These are phyloP conservation scores for Fabriciana adippe DNA, from an alignment of 2,888 invertebrate genomes.

Conservation along the genomic window DNA sequence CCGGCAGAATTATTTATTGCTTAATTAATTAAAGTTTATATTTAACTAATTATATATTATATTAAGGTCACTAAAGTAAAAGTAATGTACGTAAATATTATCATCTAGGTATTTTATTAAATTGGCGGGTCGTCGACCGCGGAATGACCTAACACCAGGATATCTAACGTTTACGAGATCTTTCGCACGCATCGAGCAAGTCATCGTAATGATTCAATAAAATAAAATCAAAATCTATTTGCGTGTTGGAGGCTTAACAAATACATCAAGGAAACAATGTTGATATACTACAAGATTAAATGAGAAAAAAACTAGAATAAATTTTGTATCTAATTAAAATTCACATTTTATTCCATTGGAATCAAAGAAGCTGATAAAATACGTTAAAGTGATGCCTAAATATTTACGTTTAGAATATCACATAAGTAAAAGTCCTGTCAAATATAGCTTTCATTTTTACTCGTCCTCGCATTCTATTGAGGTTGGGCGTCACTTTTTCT, in stretches of 20 bases:
- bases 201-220: constrained; percentile 53
- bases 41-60: not conserved
- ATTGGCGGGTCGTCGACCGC: constrained; percentile 53
- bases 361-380: not conserved
- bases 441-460: constrained; percentile 78
- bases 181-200: constrained; percentile 61
- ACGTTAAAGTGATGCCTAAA: not conserved
- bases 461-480: constrained; percentile 76
- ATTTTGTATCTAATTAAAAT: not conserved
- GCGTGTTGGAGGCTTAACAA: constrained; percentile 16
- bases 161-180: constrained; percentile 55
- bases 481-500: constrained; percentile 81
- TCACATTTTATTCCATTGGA: not conserved
- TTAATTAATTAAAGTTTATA: too few relatives aligned
- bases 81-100: constrained; percentile 25
- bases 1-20: too few relatives aligned
- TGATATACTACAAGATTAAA: not conserved
- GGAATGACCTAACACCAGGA: constrained; percentile 60
- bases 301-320: constrained; percentile 6
- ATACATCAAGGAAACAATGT: constrained; percentile 16
- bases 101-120: constrained; percentile 38
- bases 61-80: constrained; percentile 27
- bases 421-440: constrained; percentile 32
- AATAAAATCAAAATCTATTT: constrained; percentile 26
- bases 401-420: not conserved